These are phyloP conservation scores for Euura saliciscinereae DNA, from an alignment of 1,140 invertebrate genomes.

Conservation along the genomic window DNA sequence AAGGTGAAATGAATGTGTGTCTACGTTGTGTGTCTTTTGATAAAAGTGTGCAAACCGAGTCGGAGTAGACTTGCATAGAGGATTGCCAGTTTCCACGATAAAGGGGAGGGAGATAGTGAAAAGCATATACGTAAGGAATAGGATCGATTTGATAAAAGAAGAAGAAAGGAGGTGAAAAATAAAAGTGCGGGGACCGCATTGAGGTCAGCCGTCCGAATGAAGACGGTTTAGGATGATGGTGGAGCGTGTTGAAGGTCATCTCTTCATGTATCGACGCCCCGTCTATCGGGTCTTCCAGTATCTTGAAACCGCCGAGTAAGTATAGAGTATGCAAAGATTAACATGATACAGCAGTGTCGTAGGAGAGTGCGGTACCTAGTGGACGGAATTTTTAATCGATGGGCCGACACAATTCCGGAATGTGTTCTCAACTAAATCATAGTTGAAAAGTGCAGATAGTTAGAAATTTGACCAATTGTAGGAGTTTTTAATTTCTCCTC, in stretches of 20 bases:
- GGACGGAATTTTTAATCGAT: too few relatives aligned
- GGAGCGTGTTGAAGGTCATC: conserved; percentile 72
- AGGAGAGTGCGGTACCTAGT: too few relatives aligned
- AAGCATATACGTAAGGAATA: too few relatives aligned
- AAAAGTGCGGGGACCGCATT: conserved; percentile 2
- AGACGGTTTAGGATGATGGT: conserved; percentile 63
- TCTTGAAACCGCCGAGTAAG: conserved; percentile 68
- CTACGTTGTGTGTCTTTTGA: too few relatives aligned
- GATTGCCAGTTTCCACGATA: background rate
- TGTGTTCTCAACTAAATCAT: too few relatives aligned
- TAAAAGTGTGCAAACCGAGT: too few relatives aligned
- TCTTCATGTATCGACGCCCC: conserved; percentile 75
- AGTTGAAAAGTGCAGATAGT: too few relatives aligned
- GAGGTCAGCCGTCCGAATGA: conserved; percentile 42
- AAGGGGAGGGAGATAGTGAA: background rate
- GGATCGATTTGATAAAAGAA: background rate
- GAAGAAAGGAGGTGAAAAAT: background rate
- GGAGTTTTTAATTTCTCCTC: background rate
- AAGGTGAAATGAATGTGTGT: too few relatives aligned
- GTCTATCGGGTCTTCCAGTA: conserved; percentile 79
- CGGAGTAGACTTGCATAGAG: background rate
- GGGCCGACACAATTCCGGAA: too few relatives aligned
- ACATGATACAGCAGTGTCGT: too few relatives aligned
- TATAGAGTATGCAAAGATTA: conserved; percentile 24
- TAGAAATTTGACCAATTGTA: background rate